Conservation (phyloP, 1,140 invertebrate species). For the Heliconius nattereri region DNA sequence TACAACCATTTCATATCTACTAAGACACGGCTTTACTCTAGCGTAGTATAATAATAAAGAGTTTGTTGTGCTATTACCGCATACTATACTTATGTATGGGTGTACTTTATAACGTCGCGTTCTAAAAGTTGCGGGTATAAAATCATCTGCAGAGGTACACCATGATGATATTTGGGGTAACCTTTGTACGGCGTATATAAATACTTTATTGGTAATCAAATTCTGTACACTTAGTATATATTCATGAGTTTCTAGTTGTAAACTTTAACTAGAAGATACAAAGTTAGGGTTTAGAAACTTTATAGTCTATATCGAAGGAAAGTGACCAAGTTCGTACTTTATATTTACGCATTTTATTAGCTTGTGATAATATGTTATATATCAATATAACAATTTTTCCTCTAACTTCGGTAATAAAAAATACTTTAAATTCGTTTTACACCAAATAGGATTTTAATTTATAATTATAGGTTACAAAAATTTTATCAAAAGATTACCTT, state of each 20-base stretch:
- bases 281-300: background rate
- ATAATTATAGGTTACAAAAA: too few relatives aligned
- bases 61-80: constrained; percentile 1
- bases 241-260: constrained; percentile 8
- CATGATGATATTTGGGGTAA: background rate
- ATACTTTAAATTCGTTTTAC: too few relatives aligned
- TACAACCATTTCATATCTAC: background rate
- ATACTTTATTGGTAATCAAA: constrained; percentile 7
- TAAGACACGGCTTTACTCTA: background rate
- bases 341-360: background rate
- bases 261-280: background rate
- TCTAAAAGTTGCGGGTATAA: background rate
- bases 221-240: constrained; percentile 7
- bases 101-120: background rate
- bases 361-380: too few relatives aligned
- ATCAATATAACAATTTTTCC: too few relatives aligned
- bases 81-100: background rate
- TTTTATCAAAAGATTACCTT: background rate
- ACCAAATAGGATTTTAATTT: too few relatives aligned
- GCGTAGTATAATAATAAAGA: background rate
- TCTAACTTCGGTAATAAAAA: too few relatives aligned
- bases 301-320: background rate
- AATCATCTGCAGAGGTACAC: background rate
- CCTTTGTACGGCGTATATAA: background rate
- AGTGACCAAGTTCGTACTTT: background rate